Conservation (phyloP, 2,113 vertebrate genomes). For the Calidris pygmaea region DNA sequence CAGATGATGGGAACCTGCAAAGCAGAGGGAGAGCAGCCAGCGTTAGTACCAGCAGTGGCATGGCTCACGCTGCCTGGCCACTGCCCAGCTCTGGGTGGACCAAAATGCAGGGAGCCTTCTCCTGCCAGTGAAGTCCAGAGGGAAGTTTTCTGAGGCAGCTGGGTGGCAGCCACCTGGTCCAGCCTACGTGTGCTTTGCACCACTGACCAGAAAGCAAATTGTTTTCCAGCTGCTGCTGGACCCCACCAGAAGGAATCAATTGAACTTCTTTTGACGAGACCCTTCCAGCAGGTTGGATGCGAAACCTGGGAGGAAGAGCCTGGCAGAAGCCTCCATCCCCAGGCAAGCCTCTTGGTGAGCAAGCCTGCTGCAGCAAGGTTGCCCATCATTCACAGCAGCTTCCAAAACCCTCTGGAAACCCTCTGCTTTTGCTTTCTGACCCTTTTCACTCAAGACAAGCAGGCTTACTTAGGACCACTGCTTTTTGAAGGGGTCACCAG, state of each 20-base stretch:
- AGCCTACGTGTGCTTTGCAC: not conserved
- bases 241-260: not conserved
- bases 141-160: not conserved
- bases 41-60: accelerated
- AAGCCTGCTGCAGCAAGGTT: not conserved
- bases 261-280: not conserved
- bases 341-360: not conserved
- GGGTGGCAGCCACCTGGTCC: not conserved
- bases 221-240: not conserved
- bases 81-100: accelerated
- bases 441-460: not conserved
- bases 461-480: not conserved
- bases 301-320: not conserved
- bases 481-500: not conserved
- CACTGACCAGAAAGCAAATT: not conserved
- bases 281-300: not conserved
- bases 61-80: not conserved
- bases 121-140: not conserved
- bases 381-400: not conserved
- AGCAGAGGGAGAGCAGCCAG: not conserved
- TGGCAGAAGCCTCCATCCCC: not conserved
- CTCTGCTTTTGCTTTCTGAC: not conserved
- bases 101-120: not conserved
- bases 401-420: not conserved
- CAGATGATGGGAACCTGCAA: conserved; percentile 83